Evolutionary conservation across 2,113 vertebrate species (phyloP), one percentile per base, ranked within the genome.

Genomic region (Hipposideros armiger): DNA sequence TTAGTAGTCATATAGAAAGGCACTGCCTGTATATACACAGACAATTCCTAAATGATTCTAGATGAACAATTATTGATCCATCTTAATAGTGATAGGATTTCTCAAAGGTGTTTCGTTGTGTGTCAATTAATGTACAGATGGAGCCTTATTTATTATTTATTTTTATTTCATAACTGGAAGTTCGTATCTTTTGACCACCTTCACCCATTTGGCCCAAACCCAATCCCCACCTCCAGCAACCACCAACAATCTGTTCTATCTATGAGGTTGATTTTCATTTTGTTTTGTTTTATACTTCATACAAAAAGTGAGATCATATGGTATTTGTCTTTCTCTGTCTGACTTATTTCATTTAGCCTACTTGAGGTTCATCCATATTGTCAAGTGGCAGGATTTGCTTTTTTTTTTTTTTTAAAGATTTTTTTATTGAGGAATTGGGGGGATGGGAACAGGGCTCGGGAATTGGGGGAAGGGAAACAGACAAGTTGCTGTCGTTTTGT

Each of bases 111-210:
- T 94, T 91, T 96, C 80, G 67, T 78, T 58, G 17, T 45, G 11
- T 87, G n/a, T 80, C 47, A 86, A 54, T 94, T 80, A 95, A 42
- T 92, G 7, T 74, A 81, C 8, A 89, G 20, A 74, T 20, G 28
- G 13, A 96, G 11, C 11, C 32, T 88, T 78, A 86, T 78, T 82
- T 81, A 73, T 60, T 60, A 83, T 72, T 64, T 42, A 50, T 83
- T 24, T 90, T 3, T 3, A 70, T 28, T 58, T 70, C 58, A 20
- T 90, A 81, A 28, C 40, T 81, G 64, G 52, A 87, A 32, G 19
- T 32, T 72, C 5, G 7, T 58, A 45, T 16, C 36, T 87, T 14
- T 81, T 56, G 26, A 56, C 52, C 19, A 32, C 56, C 50, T 54
- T 77, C 50, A 36, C 50, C 17, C 17, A 77, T n/a, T 54, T 77